Conservation (phyloP, 2,113 vertebrate genomes). For the Narcine bancroftii region DNA sequence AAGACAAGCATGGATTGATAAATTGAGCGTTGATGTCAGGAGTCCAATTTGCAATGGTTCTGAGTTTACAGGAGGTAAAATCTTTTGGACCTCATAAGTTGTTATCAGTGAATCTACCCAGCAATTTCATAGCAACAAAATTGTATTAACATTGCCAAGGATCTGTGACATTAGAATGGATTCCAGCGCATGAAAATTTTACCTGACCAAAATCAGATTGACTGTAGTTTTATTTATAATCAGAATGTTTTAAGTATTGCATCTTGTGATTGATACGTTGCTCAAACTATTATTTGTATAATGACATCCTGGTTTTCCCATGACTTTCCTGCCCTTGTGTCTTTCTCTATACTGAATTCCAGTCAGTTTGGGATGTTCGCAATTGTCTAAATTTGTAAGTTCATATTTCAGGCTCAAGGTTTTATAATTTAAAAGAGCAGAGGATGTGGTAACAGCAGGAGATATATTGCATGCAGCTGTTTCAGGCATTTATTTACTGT, state of each 20-base stretch:
- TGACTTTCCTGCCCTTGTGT: background rate
- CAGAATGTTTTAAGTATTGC: too few relatives aligned
- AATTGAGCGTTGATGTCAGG: background rate
- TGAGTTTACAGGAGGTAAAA: background rate
- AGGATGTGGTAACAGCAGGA: background rate
- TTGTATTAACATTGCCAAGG: background rate
- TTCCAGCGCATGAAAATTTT: background rate
- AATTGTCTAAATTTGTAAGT: background rate
- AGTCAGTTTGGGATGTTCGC: background rate
- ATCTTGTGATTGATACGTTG: background rate
- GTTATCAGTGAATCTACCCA: background rate
- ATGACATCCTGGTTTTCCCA: background rate
- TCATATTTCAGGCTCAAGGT: slow-evolving; percentile 6
- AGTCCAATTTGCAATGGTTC: background rate
- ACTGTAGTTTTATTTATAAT: background rate
- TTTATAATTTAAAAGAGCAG: background rate
- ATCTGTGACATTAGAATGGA: background rate
- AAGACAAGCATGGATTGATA: background rate
- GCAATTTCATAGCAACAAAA: background rate
- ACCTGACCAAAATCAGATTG: background rate
- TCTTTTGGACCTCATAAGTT: background rate
- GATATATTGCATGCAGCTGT: background rate
- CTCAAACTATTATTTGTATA: background rate
- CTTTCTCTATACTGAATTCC: background rate
- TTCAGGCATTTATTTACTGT: background rate